Conservation (phyloP, 2,888 invertebrate species). For the Philereme vetulata region DNA sequence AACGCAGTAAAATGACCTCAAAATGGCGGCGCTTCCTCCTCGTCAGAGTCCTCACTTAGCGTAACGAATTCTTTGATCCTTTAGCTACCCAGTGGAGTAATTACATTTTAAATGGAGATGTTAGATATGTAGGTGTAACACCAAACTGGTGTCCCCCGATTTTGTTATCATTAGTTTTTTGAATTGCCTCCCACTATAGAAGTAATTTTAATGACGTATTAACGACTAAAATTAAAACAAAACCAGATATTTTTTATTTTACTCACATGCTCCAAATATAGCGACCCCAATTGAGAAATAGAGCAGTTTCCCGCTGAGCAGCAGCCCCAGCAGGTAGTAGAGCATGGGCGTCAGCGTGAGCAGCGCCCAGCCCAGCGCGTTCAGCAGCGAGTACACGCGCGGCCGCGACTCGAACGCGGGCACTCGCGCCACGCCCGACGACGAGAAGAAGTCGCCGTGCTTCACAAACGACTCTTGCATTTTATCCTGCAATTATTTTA, state of each 20-base stretch:
- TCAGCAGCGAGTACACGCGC: constrained; percentile 87
- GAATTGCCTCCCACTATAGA: too few species aligned
- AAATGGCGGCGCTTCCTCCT: too few species aligned
- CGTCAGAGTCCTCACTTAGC: too few species aligned
- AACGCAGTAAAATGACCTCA: too few species aligned
- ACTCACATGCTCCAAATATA: constrained; percentile 90
- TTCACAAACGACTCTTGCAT: constrained; percentile 88
- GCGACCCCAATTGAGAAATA: constrained; percentile 88
- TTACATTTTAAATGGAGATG: too few species aligned
- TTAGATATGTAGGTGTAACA: too few species aligned
- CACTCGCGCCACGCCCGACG: constrained; percentile 87
- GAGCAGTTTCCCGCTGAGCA: constrained; percentile 89
- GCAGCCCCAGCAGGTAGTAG: constrained; percentile 86
- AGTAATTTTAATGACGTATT: too few species aligned
- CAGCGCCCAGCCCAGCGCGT: constrained; percentile 88
- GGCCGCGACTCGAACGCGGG: constrained; percentile 83
- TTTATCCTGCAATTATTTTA: constrained; percentile 83
- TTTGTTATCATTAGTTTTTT: too few species aligned
- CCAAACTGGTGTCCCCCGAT: too few species aligned
- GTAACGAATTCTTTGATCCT: too few species aligned
- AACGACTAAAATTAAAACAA: constrained; percentile 10
- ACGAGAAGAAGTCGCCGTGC: constrained; percentile 91
- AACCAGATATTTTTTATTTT: neutral
- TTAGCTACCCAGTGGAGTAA: too few species aligned
- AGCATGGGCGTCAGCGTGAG: constrained; percentile 88